A percentile compares a stretch with the other conserved stretches of the same genome.
phyloP scores from a whole-genome alignment of 1,140 invertebrate species.

The Atta colombica region DNA sequence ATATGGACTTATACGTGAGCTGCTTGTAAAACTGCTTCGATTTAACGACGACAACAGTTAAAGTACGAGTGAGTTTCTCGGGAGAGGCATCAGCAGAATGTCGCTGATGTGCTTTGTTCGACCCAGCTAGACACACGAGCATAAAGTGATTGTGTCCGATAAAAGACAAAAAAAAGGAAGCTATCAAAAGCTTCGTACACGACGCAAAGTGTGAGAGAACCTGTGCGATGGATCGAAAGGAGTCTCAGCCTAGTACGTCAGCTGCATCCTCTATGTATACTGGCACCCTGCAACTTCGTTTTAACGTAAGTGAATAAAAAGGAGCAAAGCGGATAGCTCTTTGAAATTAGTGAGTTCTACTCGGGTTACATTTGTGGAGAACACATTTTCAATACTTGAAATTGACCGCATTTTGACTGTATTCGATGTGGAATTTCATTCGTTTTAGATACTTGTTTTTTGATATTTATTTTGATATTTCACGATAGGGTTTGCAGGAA shows the following conservation, averaged over 20 bases:
- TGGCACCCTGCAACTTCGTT: constrained; percentile 78
- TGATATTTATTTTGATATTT: background rate
- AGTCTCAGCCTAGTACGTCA: constrained; percentile 59
- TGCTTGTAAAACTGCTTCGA: background rate
- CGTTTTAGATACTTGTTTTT: background rate
- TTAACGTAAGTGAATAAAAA: constrained; percentile 78
- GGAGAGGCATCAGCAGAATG: constrained; percentile 13
- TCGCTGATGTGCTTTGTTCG: constrained; percentile 23
- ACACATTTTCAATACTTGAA: constrained; percentile 24
- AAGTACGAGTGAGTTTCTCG: constrained; percentile 1
- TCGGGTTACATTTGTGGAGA: constrained; percentile 13
- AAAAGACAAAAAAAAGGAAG: background rate
- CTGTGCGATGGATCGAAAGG: constrained; percentile 70
- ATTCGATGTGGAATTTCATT: background rate
- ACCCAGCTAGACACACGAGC: background rate
- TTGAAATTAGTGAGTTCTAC: constrained; percentile 45
- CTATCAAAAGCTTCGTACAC: constrained; percentile 27
- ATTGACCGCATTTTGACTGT: constrained; percentile 33
- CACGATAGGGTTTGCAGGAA: background rate
- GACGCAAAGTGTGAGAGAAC: background rate
- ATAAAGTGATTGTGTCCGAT: constrained; percentile 13
- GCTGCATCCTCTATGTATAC: constrained; percentile 69
- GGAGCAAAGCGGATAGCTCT: constrained; percentile 40
- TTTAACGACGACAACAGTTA: background rate
- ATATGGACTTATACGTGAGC: background rate